phyloP scores from a whole-genome alignment of 2,888 invertebrate genomes.

The Lobophora halterata region DNA sequence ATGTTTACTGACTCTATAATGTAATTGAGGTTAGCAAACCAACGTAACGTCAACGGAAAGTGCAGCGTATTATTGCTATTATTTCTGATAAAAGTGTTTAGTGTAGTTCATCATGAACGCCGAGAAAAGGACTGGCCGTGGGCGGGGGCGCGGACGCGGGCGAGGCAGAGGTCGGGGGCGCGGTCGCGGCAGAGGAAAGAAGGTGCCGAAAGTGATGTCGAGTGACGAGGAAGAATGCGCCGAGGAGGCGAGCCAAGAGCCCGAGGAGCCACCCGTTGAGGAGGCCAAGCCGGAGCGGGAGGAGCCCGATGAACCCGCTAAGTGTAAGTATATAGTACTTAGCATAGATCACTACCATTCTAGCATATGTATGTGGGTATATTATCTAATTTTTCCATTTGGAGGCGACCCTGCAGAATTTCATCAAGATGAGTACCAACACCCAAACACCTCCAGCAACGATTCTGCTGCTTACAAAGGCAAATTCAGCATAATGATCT shows the following conservation, averaged over 20 bases:
- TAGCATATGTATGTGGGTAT: background rate
- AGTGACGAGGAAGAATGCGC: slow-evolving; percentile 81
- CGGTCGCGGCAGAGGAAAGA: slow-evolving; percentile 86
- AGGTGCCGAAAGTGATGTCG: slow-evolving; percentile 85
- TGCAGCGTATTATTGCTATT: too few relatives aligned
- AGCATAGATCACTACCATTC: background rate
- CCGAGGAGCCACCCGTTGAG: slow-evolving; percentile 69
- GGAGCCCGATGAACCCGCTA: slow-evolving; percentile 69
- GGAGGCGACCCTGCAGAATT: too few relatives aligned
- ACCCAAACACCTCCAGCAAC: too few relatives aligned
- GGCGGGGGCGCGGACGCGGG: slow-evolving; percentile 88
- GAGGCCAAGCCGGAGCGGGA: slow-evolving; percentile 69
- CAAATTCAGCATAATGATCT: too few relatives aligned
- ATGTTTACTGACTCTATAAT: too few relatives aligned
- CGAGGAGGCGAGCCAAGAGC: slow-evolving; percentile 77
- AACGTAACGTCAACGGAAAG: slow-evolving; percentile 1
- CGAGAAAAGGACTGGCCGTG: slow-evolving; percentile 84
- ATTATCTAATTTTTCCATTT: too few relatives aligned
- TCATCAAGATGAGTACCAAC: too few relatives aligned
- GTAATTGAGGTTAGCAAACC: slow-evolving; percentile 24
- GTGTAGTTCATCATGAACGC: slow-evolving; percentile 59
- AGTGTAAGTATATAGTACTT: slow-evolving; percentile 63
- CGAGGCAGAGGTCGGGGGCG: slow-evolving; percentile 88
- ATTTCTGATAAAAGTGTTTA: slow-evolving; percentile 6
- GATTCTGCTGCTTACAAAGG: too few relatives aligned